Evolutionary conservation across 2,113 vertebrate genomes (phyloP), one percentile per base, ranked within the genome.

Genomic region (Stictonetta naevosa): DNA sequence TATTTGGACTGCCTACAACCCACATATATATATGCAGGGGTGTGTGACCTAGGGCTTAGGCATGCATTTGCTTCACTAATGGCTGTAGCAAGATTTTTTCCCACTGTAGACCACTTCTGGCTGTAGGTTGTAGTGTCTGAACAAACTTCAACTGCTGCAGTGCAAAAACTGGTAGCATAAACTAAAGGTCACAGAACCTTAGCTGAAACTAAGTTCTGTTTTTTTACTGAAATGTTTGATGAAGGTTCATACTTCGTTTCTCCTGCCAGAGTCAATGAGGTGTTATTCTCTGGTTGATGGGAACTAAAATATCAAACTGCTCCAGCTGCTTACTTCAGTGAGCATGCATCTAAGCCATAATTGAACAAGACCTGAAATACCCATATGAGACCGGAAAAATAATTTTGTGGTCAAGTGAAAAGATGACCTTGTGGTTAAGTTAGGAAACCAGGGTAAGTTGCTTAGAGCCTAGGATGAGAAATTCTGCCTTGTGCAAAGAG

Each of bases 311-410:
- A 82, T 68, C 44, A 79, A 56, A 69, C 44, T 53, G 6, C 21
- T 92, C 10, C 50, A 92, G 59, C 34, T 87, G 72, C 62, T 94
- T 91, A n/a, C 36, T 90, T 90, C 75, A 48, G 40, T 50, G 8
- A 93, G 29, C 44, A 67, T 1, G 1, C 56, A 72, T 46, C 38
- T 77, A 69, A 92, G 11, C 5, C n/a, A 42, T 91, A 89, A 92
- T 22, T 86, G 83, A 91, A 71, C 73, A 92, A 93, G 73, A 75
- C 52, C 76, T 87, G 42, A 93, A 84, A 95, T 60, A 95, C 56
- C 34, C 83, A 64, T 78, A 34, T 58, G 73, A 93, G 73, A 92
- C 60, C 1, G n/a, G 60, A 82, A 83, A 84, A 93, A 82, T 55
- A 84, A 78, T 34, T 40, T 68, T 81, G 73, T 92, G 77, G 80